Base-by-base conservation (phyloP, 2,888 invertebrate genomes). In the Eupithecia insigniata region DNA sequence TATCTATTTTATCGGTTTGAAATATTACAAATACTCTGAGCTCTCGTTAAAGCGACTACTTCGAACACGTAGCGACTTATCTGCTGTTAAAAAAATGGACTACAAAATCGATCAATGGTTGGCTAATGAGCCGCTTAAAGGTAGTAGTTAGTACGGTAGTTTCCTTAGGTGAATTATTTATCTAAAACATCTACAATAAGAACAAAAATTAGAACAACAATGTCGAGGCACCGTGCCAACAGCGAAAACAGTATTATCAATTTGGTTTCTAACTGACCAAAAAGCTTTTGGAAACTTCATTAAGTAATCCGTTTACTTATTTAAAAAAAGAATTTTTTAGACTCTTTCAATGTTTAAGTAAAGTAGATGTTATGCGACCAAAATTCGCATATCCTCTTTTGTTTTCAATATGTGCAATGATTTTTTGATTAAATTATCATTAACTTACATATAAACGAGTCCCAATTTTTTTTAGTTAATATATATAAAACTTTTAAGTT, bases 1-100 rank as follows among this genome's bases (percentile, higher is more conserved):
- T 87, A 86, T 72, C 74, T 67, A 64, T 74, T 71, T 74, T 74
- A 74, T 87, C 85, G 82, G 84, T 82, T 79, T 88, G 87, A 87
- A 85, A 85, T 87, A 89, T 86, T 82, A 81, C 80, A 78, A 77
- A 79, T 81, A 79, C 79, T 79, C 79, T 77, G 76, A 78, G 79
- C 81, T 83, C 85, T 84, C 85, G 84, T 83, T 85, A 84, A 84
- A 85, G 83, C 79, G 80, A 79, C 80, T 80, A 77, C 80, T 81
- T 80, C 82, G 81, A 83, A 84, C 85, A 82, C 82, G 83, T 81
- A 81, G 76, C 80, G 77, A 83, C 80, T 82, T 85, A 87, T 86
- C 85, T 84, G 78, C 76, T 66, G 68, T 79, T n/a, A n/a, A 82
- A 81, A 85, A 51, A 85, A 83, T 82, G 78, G 76, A 83, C 82